phyloP scores from a whole-genome alignment of 1,140 invertebrate genomes.

The Globodera rostochiensis region DNA sequence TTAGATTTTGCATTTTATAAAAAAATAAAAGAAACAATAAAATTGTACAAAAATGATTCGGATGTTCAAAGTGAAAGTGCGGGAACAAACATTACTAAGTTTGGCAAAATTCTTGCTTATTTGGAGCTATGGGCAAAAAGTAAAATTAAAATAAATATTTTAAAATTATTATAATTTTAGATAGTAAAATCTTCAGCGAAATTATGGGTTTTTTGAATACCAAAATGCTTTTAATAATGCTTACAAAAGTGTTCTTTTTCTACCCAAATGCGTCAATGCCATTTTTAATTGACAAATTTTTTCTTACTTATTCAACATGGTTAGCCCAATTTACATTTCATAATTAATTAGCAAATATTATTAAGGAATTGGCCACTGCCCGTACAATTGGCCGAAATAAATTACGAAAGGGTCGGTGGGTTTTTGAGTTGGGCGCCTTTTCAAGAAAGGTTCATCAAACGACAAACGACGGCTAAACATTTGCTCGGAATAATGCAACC shows the following conservation, averaged over 20 bases:
- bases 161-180: neutral
- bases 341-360: no score
- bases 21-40: neutral
- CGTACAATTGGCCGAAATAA: neutral
- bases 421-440: neutral
- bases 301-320: neutral
- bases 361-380: neutral
- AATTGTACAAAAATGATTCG: neutral
- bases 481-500: neutral
- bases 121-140: neutral
- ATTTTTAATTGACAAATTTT: neutral
- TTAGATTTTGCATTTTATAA: neutral
- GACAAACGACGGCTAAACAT: neutral
- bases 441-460: neutral
- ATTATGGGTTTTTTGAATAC: neutral
- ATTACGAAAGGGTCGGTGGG: neutral
- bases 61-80: neutral
- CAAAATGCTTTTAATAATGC: neutral
- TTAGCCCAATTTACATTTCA: neutral
- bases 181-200: neutral
- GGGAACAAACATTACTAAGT: neutral
- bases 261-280: neutral
- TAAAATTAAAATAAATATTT: neutral
- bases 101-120: neutral
- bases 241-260: neutral